Conservation (phyloP, 2,113 vertebrate species). For the Tragelaphus imberbis region DNA sequence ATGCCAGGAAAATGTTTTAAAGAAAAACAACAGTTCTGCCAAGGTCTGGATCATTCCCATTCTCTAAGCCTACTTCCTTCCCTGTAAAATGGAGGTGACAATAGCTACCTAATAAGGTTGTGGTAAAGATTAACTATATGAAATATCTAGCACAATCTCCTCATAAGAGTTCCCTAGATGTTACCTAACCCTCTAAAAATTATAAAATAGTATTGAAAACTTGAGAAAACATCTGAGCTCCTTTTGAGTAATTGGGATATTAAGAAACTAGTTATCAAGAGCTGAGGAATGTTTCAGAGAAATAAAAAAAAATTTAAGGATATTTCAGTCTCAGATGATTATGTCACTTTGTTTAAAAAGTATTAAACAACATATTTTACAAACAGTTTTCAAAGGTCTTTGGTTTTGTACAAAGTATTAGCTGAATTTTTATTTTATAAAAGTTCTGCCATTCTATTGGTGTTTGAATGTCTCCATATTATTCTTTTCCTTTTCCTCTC, state of each 20-base stretch:
- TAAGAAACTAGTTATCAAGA: neutral
- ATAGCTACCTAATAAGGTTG: neutral
- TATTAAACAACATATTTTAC: neutral
- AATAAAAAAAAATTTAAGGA: neutral
- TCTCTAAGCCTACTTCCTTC: neutral
- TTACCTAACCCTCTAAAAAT: neutral
- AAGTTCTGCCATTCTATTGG: neutral
- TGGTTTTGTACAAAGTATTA: neutral
- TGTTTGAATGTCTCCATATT: neutral
- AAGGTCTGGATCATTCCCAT: neutral
- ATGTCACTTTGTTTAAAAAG: neutral
- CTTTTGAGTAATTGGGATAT: neutral
- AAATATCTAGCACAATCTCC: neutral
- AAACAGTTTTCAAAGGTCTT: neutral
- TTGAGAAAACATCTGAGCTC: neutral
- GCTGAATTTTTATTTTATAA: neutral
- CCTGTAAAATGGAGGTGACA: neutral
- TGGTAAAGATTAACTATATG: neutral
- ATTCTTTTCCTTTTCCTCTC: neutral
- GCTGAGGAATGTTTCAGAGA: neutral
- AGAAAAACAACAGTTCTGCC: neutral
- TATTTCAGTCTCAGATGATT: neutral
- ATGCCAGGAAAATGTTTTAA: neutral
- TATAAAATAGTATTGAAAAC: neutral
- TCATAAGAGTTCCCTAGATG: neutral